A percentile compares a stretch with the other conserved stretches of the same genome.
These are phyloP conservation scores for Chloropsis hardwickii DNA, from an alignment of 2,113 vertebrate genomes.

Conservation along the genomic window DNA sequence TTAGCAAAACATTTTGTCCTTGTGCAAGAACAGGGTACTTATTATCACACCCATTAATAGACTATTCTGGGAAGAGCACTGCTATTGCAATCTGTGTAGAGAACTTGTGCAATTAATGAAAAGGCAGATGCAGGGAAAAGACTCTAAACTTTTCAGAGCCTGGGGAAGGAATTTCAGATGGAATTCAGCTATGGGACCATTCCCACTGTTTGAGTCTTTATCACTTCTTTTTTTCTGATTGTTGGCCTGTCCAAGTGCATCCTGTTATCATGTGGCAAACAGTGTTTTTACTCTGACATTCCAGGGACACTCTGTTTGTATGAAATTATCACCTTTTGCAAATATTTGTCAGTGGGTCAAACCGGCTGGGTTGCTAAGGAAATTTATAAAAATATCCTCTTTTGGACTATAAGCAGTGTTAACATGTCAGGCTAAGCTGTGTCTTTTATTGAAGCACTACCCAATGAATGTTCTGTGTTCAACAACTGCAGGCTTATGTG, in stretches of 20 bases:
- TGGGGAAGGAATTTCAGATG: neutral
- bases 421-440: neutral
- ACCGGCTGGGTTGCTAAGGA: neutral
- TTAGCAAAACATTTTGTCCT: constrained; percentile 43
- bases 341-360: neutral
- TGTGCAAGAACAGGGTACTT: neutral
- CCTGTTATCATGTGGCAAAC: neutral
- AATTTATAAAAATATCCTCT: neutral
- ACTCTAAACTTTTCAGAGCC: neutral
- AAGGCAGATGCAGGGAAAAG: neutral
- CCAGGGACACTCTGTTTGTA: neutral
- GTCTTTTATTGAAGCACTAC: neutral
- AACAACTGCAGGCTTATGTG: neutral
- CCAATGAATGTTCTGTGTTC: neutral
- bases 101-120: constrained; percentile 40
- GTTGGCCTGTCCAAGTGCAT: neutral
- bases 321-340: neutral
- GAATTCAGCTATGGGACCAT: neutral
- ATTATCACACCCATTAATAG: constrained; percentile 17
- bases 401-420: neutral
- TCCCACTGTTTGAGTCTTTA: neutral
- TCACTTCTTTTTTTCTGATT: neutral
- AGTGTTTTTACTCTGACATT: neutral
- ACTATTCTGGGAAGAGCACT: constrained; percentile 35
- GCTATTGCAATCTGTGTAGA: neutral